Base-by-base conservation (phyloP, 2,888 invertebrate genomes). In the Laspeyria flexula region DNA sequence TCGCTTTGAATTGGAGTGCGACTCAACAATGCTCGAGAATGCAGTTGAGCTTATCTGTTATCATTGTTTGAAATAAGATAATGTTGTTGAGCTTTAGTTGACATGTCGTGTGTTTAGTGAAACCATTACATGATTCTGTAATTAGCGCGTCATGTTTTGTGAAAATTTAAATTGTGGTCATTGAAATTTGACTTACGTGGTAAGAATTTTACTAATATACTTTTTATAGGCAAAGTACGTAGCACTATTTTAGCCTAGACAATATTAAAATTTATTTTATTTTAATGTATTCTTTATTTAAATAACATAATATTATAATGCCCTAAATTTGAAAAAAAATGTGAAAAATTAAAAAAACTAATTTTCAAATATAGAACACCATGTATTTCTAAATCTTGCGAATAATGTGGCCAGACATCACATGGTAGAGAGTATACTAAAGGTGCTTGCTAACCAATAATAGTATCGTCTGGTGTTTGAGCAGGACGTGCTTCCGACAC, bases 61-160 rank as follows among this genome's bases (percentile, higher is more conserved):
- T 85, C 83, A 66, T 63, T 84, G 82, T 86, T 85, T 83, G 80
- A 71, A 75, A 72, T 79, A 69, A 77, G 85, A 87, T 86, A 86
- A 81, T 68, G 54, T 56, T 75, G 71, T 73, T 78, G 67, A 75
- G 73, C 68, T 78, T 77, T 76, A 73, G 75, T 74, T 66, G 62
- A 75, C 76, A 75, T 65, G 70, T 73, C 76, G 74, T 65, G 70
- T 73, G 74, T 65, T 73, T 60, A 64, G 61, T 65, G 55, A 57
- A 63, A 63, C 64, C 45, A 57, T 55, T 66, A 80, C 80, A 78
- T 51, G 69, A 57, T 67, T 75, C 53, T 69, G 58, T 75, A 71
- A 78, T 79, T 76, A 78, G 34, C 46, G 60, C 59, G 56, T 65
- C 61, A 58, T 57, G 51, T 49, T 58, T 44, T 47, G 43, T 55